Base-by-base conservation (phyloP, 2,113 vertebrate genomes). In the Crotalus viridis region DNA sequence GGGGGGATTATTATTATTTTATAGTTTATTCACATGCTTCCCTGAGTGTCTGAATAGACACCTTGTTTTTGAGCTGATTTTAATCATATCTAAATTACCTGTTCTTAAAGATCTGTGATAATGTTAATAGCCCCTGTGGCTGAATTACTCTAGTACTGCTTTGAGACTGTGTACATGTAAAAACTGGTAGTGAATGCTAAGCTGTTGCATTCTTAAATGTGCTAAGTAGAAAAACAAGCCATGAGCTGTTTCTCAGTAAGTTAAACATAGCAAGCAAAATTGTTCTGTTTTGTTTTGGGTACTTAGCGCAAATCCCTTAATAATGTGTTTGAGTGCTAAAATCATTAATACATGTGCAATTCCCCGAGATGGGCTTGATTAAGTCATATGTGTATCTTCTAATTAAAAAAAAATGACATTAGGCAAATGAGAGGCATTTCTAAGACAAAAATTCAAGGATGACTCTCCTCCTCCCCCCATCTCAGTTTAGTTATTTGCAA, bases 301-400 rank as follows among this genome's bases (percentile, higher is more conserved):
- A 97, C 97, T 98, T 98, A 97, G 95, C 97, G 97, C 96, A 98
- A 97, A 98, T 98, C 98, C 97, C 94, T 96, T 97, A 98, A 98
- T 98, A 98, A 97, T 94, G 95, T 97, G 97, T 97, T 97, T 96
- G 97, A 97, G 96, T 97, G 97, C 96, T 97, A 96, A 97, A 97
- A 96, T 96, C 96, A 97, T 98, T 98, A 98, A 98, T 98, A 98
- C 98, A 97, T 97, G 96, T 94, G 95, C 97, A 98, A 98, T 97
- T 98, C 96, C 96, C 97, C 93, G 96, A 97, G 97, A 98, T 95
- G 97, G 96, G 93, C 96, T 98, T 98, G 97, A 98, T 98, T 98
- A 98, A 98, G 97, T 98, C 97, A 98, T 98, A 97, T 97, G 97
- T 97, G 96, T 97, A 97, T 97, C 97, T 96, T 97, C 96, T 98